Evolutionary conservation across 2,797 vertebrate species (phyloP).

Genomic region (Astyanax mexicanus): DNA sequence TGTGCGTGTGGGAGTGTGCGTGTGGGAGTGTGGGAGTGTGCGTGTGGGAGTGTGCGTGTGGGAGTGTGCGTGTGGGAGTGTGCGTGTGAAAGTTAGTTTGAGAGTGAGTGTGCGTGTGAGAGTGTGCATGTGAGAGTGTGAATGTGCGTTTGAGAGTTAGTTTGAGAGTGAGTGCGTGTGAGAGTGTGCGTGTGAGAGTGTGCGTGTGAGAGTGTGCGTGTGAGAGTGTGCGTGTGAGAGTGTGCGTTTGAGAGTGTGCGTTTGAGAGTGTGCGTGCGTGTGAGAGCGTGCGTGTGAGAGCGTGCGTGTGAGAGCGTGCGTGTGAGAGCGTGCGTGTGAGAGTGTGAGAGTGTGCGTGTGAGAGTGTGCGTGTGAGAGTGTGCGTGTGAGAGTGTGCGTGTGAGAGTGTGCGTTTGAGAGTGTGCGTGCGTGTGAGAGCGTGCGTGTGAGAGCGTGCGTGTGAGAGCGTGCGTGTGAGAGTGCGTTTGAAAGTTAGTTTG

Average conservation of each 20-base stretch:
- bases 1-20: not conserved
- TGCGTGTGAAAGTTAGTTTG: too few species aligned
- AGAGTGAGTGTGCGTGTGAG: slow-evolving; percentile 78
- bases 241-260: slow-evolving; percentile 8
- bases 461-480: not conserved
- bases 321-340: not conserved
- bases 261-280: slow-evolving; percentile 57
- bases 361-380: slow-evolving; percentile 62
- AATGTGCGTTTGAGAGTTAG: slow-evolving; percentile 54
- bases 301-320: not conserved
- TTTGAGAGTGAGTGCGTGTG: slow-evolving; percentile 68
- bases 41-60: slow-evolving; percentile 1
- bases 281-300: too few species aligned
- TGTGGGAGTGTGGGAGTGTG: slow-evolving; percentile 83
- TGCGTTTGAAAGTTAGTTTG: too few species aligned
- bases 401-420: slow-evolving; percentile 60
- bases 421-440: too few species aligned
- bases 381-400: slow-evolving; percentile 2
- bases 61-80: not conserved
- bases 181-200: slow-evolving; percentile 10
- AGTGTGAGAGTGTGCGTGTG: slow-evolving; percentile 81
- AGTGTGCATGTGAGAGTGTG: slow-evolving; percentile 10
- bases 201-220: slow-evolving; percentile 64
- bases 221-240: slow-evolving; percentile 71
- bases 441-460: not conserved